Conservation (phyloP, 2,888 invertebrate species). For the Meloe dianella region DNA sequence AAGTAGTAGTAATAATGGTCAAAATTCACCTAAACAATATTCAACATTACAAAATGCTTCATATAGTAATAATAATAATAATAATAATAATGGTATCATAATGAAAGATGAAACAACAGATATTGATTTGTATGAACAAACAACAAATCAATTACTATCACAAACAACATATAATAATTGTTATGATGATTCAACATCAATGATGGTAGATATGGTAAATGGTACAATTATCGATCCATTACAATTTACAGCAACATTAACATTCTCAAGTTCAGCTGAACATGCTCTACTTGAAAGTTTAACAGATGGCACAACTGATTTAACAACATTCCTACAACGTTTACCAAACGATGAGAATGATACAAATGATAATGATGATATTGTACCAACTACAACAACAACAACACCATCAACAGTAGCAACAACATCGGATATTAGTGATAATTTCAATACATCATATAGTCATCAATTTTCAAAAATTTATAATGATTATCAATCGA, state of each 20-base stretch:
- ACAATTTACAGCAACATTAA: conserved; percentile 81
- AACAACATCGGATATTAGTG: conserved; percentile 66
- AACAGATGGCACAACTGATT: conserved; percentile 76
- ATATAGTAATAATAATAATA: conserved; percentile 62
- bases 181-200: conserved; percentile 64
- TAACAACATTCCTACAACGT: conserved; percentile 76
- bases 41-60: conserved; percentile 82
- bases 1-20: conserved; percentile 39
- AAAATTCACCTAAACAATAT: conserved; percentile 66
- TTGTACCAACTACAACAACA: conserved; percentile 69
- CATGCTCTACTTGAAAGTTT: conserved; percentile 77
- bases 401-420: conserved; percentile 77
- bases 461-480: conserved; percentile 56
- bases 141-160: conserved; percentile 67
- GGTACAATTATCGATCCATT: conserved; percentile 81
- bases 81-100: conserved; percentile 62
- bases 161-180: conserved; percentile 52
- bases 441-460: conserved; percentile 67
- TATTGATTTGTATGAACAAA: conserved; percentile 72
- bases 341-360: conserved; percentile 68
- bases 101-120: conserved; percentile 81
- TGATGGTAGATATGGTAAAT: conserved; percentile 83
- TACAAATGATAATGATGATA: conserved; percentile 64
- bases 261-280: conserved; percentile 80
- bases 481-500: conserved; percentile 56